Base-by-base conservation (phyloP, 2,113 vertebrate genomes). In the Dascyllus trimaculatus region DNA sequence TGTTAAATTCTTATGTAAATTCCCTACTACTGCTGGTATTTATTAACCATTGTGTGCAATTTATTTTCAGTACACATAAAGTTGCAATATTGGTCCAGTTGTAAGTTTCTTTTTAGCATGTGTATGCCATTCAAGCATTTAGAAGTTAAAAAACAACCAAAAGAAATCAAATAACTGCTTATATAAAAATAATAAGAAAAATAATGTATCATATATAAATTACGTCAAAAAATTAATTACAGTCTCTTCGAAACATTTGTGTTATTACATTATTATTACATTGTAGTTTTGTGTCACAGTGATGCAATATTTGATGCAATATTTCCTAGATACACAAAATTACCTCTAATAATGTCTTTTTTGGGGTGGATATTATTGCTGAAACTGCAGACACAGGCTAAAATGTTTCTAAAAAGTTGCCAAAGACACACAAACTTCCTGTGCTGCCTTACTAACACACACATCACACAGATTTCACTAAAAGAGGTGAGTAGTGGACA, bases 401-500 rank as follows among this genome's bases (percentile, higher is more conserved):
- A 40, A 60, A 61, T 4, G 35, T 74, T 35, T 51, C 1, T 19
- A 60, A 68, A 68, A 58, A 22, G 32, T 29, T 15, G 15, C 13
- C 14, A 22, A 1, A 15, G 14, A 46, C 14, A 9, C 7, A 35
- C 22, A 38, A 71, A 69, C 60, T 51, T 66, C 61, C n/a, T 17
- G 15, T 26, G 46, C 25, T 81, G 56, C 19, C 21, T 70, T 71
- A 25, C 35, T 71, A 21, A 13, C 58, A 49, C 21, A 25, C 38
- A 77, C 32, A 35, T 75, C 32, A 13, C 48, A 45, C 21, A 25
- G 40, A 72, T 65, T 68, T 68, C 7, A 67, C 29, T 82, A 24
- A 19, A 32, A 59, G 78, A 74, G 62, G 56, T 81, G 53, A 85
- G 32, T 10, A 43, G 49, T 83, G 75, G 69, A 85, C 59, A 65